A percentile compares a stretch with the other conserved stretches of the same genome.
Evolutionary conservation across 2,113 vertebrate species (phyloP).

Genomic region (Engraulis encrasicolus): DNA sequence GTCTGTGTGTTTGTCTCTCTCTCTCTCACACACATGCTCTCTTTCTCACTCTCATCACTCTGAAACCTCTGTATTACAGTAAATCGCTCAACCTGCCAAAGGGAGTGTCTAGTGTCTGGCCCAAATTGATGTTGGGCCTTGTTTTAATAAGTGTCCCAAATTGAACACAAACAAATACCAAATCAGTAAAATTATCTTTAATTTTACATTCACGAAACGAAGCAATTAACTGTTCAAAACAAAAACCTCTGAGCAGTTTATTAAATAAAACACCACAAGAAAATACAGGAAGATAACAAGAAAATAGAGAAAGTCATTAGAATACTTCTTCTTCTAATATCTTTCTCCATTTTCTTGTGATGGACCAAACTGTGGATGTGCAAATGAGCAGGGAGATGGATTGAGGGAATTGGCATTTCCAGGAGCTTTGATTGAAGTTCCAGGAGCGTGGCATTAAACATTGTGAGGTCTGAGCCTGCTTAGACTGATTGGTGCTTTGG

Average conservation of each 20-base stretch:
- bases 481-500: slow-evolving; percentile 27
- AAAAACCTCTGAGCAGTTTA: slow-evolving; percentile 4
- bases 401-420: background rate
- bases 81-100: slow-evolving; percentile 1
- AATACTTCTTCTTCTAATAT: too few relatives aligned
- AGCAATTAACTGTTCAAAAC: background rate
- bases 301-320: too few relatives aligned
- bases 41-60: background rate
- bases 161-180: too few relatives aligned
- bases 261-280: too few relatives aligned
- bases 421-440: too few relatives aligned
- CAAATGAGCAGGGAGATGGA: background rate
- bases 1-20: too few relatives aligned
- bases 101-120: background rate
- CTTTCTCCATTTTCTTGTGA: background rate
- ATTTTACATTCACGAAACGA: background rate
- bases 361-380: background rate
- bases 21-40: too few relatives aligned
- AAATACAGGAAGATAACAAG: too few relatives aligned
- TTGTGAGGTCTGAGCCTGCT: background rate
- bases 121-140: background rate
- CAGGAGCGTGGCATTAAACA: background rate
- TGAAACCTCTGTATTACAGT: slow-evolving; percentile 9
- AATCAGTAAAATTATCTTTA: background rate
- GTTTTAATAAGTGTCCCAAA: background rate